Conservation (phyloP, 2,113 vertebrate genomes). For the Caloenas nicobarica region DNA sequence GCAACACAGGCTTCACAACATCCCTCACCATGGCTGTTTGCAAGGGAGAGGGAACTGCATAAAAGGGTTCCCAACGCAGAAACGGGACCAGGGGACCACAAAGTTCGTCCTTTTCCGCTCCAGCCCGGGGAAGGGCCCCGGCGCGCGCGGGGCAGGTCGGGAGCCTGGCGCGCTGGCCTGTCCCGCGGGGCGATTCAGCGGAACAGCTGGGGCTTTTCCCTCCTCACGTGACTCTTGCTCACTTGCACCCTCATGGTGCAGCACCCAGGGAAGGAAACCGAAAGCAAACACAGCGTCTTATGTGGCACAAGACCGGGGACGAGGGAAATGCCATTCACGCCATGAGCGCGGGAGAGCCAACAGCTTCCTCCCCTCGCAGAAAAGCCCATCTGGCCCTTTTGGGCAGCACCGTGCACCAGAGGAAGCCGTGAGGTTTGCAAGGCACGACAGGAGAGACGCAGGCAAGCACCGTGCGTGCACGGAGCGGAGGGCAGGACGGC, state of each 20-base stretch:
- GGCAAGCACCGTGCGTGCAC: fast-evolving
- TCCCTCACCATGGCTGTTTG: fast-evolving
- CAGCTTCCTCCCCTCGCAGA: fast-evolving
- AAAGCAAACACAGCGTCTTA: neutral
- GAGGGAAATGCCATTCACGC: fast-evolving
- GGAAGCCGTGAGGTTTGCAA: neutral
- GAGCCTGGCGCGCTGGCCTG: fast-evolving
- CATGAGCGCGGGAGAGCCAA: fast-evolving
- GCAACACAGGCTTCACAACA: fast-evolving
- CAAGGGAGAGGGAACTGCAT: neutral
- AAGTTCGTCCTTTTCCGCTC: neutral
- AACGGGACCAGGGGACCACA: neutral
- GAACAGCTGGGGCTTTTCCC: neutral
- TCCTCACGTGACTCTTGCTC: neutral
- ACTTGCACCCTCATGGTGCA: fast-evolving
- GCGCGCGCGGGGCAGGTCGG: fast-evolving
- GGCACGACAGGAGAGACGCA: fast-evolving
- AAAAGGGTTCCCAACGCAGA: fast-evolving
- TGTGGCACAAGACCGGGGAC: fast-evolving
- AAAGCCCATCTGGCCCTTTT: fast-evolving
- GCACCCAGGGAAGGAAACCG: neutral
- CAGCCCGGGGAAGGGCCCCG: fast-evolving
- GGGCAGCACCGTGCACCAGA: fast-evolving
- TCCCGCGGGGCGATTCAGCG: neutral
- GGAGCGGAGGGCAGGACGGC: neutral